Base-by-base conservation (phyloP, 2,113 vertebrate genomes). In the Chrysochloris asiatica region DNA sequence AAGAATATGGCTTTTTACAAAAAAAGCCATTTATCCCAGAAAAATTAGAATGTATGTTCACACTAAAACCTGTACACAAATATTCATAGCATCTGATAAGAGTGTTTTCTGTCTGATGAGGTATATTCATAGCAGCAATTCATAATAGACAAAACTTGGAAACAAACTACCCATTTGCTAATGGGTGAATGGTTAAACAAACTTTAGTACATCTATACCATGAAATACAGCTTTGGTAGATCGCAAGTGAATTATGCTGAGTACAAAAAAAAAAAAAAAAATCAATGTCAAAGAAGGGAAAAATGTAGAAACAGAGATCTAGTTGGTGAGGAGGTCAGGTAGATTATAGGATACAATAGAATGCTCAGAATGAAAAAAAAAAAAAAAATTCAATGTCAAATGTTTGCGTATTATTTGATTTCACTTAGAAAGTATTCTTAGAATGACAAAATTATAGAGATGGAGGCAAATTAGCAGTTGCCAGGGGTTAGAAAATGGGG, bases 21-120 rank as follows among this genome's bases (percentile, higher is more conserved):
- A n/a, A n/a, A n/a, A n/a, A 43, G 38, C 52, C 28, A 47, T 94
- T 90, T 90, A 50, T 86, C 76, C 41, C 36, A 81, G 41, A 93
- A 61, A 91, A 87, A 65, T 61, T 14, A 92, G 87, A 90, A 82
- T 4, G 43, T 79, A 45, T 4, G 6, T 52, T 71, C 38, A 47
- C 17, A 38, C 59, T 4, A n/a, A 85, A 72, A 67, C 14, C 30
- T 86, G n/a, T 63, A 82, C 19, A 67, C 33, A 59, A 13, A 38
- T n/a, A 8, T 63, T 91, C 26, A 43, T 41, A 48, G 26, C 1
- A 65, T 38, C 8, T 71, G 30, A 56, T 41, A 77, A 67, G 8
- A 38, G 17, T 56, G 52, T n/a, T 86, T 94, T 90, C 71, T 14
- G 73, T 45, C 16, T 14, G 24, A 41, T 76, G 63, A 77, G 54